phyloP scores from a whole-genome alignment of 1,140 invertebrate species.

The Maniola jurtina region DNA sequence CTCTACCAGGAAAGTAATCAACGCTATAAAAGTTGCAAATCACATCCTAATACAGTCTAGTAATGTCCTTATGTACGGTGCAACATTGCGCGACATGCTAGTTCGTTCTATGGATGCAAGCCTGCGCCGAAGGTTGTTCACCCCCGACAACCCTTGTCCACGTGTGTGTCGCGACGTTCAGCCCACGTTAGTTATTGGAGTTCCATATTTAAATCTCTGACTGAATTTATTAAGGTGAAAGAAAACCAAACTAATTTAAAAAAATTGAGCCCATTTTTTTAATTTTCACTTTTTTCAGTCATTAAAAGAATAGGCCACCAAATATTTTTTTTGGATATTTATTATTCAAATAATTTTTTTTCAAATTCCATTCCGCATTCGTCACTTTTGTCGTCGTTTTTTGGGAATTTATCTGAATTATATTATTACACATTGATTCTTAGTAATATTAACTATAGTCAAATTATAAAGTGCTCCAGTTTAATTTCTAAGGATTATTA shows the following conservation, averaged over 20 bases:
- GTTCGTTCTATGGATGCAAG: conserved; percentile 1
- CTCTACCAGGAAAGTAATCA: conserved; percentile 5
- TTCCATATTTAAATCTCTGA: not conserved
- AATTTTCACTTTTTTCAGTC: too few species aligned
- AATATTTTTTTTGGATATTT: too few species aligned
- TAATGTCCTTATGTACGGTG: conserved; percentile 12
- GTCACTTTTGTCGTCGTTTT: too few species aligned
- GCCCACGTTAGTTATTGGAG: conserved; percentile 4
- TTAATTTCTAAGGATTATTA: too few species aligned
- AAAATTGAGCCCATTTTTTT: too few species aligned
- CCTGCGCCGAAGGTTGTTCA: conserved; percentile 48
- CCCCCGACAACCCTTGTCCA: conserved; percentile 44
- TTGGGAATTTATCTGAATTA: too few species aligned
- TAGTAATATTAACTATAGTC: too few species aligned
- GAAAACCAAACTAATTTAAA: not conserved
- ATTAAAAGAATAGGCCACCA: too few species aligned
- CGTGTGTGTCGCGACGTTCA: conserved; percentile 40
- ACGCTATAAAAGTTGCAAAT: conserved; percentile 20
- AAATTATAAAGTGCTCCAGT: too few species aligned
- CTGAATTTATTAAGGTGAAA: not conserved
- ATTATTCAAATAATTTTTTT: too few species aligned
- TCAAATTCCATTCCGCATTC: too few species aligned
- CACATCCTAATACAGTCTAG: conserved; percentile 9
- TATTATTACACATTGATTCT: too few species aligned
- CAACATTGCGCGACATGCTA: conserved; percentile 13